phyloP scores from a whole-genome alignment of 2,797 vertebrate genomes.

The Peromyscus aztecus region DNA sequence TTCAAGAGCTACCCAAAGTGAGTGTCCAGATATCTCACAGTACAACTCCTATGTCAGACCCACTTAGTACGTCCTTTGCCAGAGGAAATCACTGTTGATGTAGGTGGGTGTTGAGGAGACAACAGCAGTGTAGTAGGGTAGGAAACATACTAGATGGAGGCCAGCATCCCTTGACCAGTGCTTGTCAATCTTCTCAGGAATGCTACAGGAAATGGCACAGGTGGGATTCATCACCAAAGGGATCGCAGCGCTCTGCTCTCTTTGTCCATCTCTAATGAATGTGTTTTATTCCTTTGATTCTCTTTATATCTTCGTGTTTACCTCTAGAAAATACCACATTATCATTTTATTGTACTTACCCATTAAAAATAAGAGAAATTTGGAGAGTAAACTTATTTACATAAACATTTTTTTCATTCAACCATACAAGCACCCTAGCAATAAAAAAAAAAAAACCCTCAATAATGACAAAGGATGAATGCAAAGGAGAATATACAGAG shows the following conservation, averaged over 20 bases:
- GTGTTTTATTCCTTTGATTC: not conserved
- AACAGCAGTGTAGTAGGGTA: fast-evolving
- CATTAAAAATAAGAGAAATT: not conserved
- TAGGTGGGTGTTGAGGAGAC: not conserved
- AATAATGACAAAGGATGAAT: not conserved
- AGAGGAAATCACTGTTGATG: not conserved
- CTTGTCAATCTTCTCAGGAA: not conserved
- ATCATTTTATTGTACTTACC: not conserved
- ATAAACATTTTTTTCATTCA: not conserved
- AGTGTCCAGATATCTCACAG: too few relatives aligned
- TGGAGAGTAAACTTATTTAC: not conserved
- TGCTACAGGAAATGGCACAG: fast-evolving
- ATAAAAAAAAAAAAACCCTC: not conserved
- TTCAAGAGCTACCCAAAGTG: not conserved
- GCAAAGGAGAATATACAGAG: not conserved
- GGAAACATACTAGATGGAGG: not conserved
- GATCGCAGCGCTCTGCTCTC: not conserved
- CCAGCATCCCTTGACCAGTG: not conserved
- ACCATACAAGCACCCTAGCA: not conserved
- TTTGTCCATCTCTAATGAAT: not conserved
- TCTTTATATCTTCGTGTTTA: not conserved
- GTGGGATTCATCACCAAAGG: fast-evolving
- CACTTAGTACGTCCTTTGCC: too few relatives aligned
- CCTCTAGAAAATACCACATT: not conserved
- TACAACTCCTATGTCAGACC: not conserved